phyloP scores from a whole-genome alignment of 2,888 invertebrate species.

The Dugesia japonica region DNA sequence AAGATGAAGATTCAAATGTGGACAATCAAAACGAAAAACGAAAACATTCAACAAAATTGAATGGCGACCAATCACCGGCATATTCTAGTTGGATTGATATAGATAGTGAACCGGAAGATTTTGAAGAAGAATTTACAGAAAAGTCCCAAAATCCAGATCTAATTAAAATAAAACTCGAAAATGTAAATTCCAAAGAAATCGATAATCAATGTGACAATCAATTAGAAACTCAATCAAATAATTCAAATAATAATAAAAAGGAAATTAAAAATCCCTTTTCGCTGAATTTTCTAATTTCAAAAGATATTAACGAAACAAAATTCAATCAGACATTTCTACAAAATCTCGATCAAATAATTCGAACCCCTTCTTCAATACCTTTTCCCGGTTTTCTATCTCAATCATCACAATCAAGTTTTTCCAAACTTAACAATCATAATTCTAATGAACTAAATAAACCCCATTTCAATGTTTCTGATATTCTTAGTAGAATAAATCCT shows the following conservation, averaged over 20 bases:
- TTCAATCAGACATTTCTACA: neutral
- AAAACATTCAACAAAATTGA: neutral
- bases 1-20: neutral
- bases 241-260: neutral
- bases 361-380: neutral
- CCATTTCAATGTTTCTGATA: conserved; percentile 8
- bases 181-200: neutral
- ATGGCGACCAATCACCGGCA: neutral
- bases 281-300: neutral
- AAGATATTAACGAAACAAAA: neutral
- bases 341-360: conserved; percentile 1
- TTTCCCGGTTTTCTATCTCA: neutral
- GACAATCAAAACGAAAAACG: neutral
- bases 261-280: neutral
- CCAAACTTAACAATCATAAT: neutral
- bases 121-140: neutral
- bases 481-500: neutral
- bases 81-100: neutral
- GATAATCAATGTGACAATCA: neutral
- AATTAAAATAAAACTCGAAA: neutral
- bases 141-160: neutral
- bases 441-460: neutral
- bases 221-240: neutral
- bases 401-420: neutral
- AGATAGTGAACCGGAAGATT: neutral